Evolutionary conservation across 2,113 vertebrate species (phyloP).

Genomic region (Gambusia holbrooki): DNA sequence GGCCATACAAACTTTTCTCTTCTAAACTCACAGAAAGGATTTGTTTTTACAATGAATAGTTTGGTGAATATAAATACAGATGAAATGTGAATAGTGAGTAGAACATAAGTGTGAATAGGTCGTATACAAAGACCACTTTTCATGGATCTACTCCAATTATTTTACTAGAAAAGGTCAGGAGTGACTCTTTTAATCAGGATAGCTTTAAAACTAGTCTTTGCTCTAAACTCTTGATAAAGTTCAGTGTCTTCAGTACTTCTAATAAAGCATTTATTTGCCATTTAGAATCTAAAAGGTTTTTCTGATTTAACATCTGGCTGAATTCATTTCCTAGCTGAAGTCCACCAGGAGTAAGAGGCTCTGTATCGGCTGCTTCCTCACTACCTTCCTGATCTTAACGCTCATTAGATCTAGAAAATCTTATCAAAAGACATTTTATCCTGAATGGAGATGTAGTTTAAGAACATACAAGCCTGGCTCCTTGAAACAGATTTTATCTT

Average conservation of each 20-base stretch:
- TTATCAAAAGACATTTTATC: constrained; percentile 29
- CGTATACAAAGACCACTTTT: no score
- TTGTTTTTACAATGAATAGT: no score
- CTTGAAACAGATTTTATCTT: not conserved
- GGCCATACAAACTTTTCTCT: no score
- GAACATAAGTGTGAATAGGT: no score
- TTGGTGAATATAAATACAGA: no score
- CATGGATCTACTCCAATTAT: no score
- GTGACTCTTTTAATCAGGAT: no score
- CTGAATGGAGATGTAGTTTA: constrained; percentile 10
- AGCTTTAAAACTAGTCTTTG: no score
- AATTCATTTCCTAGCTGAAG: not conserved
- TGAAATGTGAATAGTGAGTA: no score
- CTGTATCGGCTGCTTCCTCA: constrained; percentile 16
- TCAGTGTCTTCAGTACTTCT: not conserved
- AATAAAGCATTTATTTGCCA: not conserved
- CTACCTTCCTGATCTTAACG: constrained; percentile 31
- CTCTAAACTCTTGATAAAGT: not conserved
- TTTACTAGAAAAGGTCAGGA: no score
- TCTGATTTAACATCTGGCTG: not conserved
- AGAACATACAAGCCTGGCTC: not conserved
- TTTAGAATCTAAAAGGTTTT: not conserved
- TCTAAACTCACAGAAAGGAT: no score
- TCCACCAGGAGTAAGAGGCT: not conserved
- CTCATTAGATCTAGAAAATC: constrained; percentile 14